A percentile compares a stretch with the other conserved stretches of the same genome.
These are phyloP conservation scores for Rhynchopsitta pachyrhyncha DNA, from an alignment of 2,113 vertebrate species.

Conservation along the genomic window DNA sequence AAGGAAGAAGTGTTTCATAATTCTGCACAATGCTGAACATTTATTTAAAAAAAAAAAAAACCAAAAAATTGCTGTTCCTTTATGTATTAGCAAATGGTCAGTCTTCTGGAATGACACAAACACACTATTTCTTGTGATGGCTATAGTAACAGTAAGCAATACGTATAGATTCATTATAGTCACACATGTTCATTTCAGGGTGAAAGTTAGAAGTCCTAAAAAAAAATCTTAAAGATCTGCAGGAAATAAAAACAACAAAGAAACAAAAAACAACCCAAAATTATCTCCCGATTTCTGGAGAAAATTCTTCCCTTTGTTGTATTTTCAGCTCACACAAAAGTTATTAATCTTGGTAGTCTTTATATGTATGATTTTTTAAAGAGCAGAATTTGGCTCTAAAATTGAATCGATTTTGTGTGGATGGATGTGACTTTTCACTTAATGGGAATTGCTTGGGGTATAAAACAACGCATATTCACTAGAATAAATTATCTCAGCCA, in stretches of 20 bases:
- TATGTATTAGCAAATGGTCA: not conserved
- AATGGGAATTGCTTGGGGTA: not conserved
- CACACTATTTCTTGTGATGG: not conserved
- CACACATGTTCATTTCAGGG: not conserved
- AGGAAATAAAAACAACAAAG: not conserved
- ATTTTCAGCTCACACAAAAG: not conserved
- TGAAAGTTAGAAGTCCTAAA: not conserved
- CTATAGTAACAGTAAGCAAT: not conserved
- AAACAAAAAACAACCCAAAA: not conserved
- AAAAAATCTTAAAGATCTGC: not conserved
- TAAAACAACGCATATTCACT: not conserved
- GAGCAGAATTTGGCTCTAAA: not conserved
- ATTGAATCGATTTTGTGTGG: not conserved
- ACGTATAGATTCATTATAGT: not conserved
- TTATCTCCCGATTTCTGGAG: not conserved
- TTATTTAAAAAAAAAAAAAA: not conserved
- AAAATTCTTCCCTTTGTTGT: not conserved
- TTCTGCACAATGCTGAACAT: not conserved
- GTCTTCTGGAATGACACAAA: not conserved
- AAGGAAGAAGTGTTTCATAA: not conserved
- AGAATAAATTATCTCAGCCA: not conserved
- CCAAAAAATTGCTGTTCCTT: not conserved
- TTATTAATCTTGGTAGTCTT: not conserved
- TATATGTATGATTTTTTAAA: not conserved
- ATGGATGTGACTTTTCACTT: not conserved